Conservation (phyloP, 2,888 invertebrate genomes). For the Drymonia ruficornis region DNA sequence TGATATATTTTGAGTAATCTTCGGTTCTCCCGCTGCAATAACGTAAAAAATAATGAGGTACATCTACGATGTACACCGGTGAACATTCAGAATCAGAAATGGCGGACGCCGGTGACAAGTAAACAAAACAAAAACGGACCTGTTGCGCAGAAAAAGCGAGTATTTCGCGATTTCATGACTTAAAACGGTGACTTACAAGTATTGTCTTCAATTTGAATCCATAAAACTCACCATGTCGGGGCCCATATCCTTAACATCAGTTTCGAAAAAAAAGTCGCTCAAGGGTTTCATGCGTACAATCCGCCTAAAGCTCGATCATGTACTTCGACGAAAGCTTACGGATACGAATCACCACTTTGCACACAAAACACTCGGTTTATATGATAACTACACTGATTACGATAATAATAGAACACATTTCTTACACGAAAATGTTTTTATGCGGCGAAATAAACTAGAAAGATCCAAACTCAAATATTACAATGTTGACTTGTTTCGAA, state of each 20-base stretch:
- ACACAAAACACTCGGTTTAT: constrained; percentile 54
- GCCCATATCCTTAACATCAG: constrained; percentile 92
- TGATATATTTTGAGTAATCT: constrained; percentile 6
- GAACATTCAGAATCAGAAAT: constrained; percentile 80
- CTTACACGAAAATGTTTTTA: constrained; percentile 59
- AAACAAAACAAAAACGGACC: constrained; percentile 86
- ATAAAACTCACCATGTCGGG: constrained; percentile 89
- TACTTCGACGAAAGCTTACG: constrained; percentile 65
- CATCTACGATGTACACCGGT: constrained; percentile 63
- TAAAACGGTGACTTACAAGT: constrained; percentile 58
- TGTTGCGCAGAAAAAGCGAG: constrained; percentile 79
- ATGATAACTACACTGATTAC: constrained; percentile 46
- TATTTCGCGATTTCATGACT: constrained; percentile 70
- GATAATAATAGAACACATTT: constrained; percentile 59
- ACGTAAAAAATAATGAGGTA: constrained; percentile 1
- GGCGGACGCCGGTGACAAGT: constrained; percentile 86
- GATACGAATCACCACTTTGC: constrained; percentile 55
- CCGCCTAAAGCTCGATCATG: constrained; percentile 76
- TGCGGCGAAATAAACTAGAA: constrained; percentile 61
- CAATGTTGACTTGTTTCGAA: constrained; percentile 84
- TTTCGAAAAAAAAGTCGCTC: constrained; percentile 88
- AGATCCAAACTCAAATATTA: constrained; percentile 71
- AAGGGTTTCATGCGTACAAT: constrained; percentile 87
- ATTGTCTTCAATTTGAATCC: constrained; percentile 46
- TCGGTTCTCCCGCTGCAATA: background rate